Percentiles rank a stretch among this genome's conserved stretches.
phyloP scores from a whole-genome alignment of 2,113 vertebrate species.

The Mesitornis unicolor region DNA sequence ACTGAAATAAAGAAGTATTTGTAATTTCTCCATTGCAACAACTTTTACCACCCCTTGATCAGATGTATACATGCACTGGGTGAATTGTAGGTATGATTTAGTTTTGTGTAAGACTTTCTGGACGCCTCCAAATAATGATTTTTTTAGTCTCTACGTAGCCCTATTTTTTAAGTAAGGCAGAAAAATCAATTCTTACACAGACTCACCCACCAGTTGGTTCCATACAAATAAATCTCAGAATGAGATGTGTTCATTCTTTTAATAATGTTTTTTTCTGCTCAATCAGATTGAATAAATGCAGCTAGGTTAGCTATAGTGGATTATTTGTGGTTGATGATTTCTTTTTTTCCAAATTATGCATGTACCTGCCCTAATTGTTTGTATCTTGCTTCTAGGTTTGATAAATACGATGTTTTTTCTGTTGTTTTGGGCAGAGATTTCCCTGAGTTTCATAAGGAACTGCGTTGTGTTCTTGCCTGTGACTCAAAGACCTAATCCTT shows the following conservation, averaged over 20 bases:
- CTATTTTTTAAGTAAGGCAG: slow-evolving; percentile 22
- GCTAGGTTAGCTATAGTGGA: background rate
- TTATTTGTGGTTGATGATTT: background rate
- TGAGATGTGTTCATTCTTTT: slow-evolving; percentile 17
- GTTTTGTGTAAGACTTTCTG: background rate
- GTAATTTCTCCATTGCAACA: background rate
- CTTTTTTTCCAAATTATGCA: background rate
- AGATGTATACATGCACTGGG: background rate
- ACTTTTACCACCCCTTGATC: background rate
- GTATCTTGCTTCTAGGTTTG: background rate
- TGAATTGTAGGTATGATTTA: slow-evolving; percentile 2
- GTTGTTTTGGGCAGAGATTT: background rate
- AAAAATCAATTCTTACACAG: slow-evolving; percentile 44
- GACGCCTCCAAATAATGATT: background rate
- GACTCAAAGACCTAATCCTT: background rate
- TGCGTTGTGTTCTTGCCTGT: background rate
- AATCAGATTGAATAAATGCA: slow-evolving; percentile 15
- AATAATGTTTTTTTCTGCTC: slow-evolving; percentile 26
- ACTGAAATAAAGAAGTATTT: background rate
- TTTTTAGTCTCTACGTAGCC: slow-evolving; percentile 2
- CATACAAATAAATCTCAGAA: slow-evolving; percentile 31
- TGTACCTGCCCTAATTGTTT: background rate
- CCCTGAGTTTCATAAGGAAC: background rate
- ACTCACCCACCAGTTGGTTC: background rate
- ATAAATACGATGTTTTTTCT: background rate